A percentile compares a stretch with the other conserved stretches of the same genome.
Evolutionary conservation across 2,113 vertebrate species (phyloP).

Genomic region (Miniopterus natalensis): DNA sequence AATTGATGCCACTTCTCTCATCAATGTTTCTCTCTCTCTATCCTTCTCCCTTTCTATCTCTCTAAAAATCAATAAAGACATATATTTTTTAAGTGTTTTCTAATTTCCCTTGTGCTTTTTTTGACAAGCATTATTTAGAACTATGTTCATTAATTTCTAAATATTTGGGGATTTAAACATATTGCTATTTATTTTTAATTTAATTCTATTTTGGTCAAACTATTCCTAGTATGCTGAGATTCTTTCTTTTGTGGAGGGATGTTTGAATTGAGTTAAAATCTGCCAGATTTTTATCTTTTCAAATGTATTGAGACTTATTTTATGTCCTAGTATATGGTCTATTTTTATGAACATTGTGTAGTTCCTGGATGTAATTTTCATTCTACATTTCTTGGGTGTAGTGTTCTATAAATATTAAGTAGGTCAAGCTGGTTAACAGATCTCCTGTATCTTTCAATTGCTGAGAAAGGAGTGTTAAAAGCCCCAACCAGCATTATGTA

Average conservation of each 20-base stretch:
- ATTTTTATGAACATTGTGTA: conserved; percentile 24
- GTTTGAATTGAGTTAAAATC: conserved; percentile 54
- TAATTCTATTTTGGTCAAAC: conserved; percentile 49
- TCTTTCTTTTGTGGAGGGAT: conserved; percentile 35
- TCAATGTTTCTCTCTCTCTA: too few relatives aligned
- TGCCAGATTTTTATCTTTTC: conserved; percentile 51
- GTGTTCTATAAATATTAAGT: conserved; percentile 61
- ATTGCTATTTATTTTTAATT: conserved; percentile 10
- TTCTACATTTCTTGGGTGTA: background rate
- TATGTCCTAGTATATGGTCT: background rate
- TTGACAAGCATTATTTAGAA: conserved; percentile 27
- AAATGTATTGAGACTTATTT: conserved; percentile 17
- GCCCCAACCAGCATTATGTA: background rate
- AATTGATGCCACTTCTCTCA: too few relatives aligned
- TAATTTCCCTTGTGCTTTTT: conserved; percentile 45
- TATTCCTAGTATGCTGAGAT: conserved; percentile 4
- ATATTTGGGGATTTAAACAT: conserved; percentile 16
- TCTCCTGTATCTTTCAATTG: conserved; percentile 3
- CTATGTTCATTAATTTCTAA: conserved; percentile 52
- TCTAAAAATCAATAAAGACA: too few relatives aligned
- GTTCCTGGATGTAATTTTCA: background rate
- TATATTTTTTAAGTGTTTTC: conserved; percentile 17
- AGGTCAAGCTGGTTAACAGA: conserved; percentile 50
- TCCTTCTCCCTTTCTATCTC: too few relatives aligned
- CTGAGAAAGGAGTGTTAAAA: conserved; percentile 41